Evolutionary conservation across 2,888 invertebrate species (phyloP).

Genomic region (Cerastoderma edule): DNA sequence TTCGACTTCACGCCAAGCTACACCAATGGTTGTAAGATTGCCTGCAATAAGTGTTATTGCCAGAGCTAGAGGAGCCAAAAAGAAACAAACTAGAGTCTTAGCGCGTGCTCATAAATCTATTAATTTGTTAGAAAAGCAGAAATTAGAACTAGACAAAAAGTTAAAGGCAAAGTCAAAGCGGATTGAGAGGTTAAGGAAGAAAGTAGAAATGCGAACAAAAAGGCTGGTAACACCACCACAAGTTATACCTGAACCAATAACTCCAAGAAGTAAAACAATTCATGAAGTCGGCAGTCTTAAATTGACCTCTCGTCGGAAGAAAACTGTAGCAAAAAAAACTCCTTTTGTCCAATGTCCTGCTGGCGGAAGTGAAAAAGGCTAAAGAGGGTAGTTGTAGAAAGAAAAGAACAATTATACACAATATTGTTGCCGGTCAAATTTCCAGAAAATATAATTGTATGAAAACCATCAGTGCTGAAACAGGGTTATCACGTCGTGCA

Average conservation of each 20-base stretch:
- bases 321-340: constrained; percentile 1
- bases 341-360: constrained; percentile 11
- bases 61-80: neutral
- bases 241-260: neutral
- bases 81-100: neutral
- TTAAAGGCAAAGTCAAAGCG: constrained; percentile 2
- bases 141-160: neutral
- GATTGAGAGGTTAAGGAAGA: constrained; percentile 3
- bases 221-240: neutral
- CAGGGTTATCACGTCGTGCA: neutral
- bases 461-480: neutral
- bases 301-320: constrained; percentile 13
- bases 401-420: constrained; percentile 7
- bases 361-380: constrained; percentile 8
- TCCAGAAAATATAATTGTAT: constrained; percentile 24
- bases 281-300: neutral
- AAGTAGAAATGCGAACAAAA: neutral
- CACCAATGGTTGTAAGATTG: constrained; percentile 5
- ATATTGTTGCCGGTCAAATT: constrained; percentile 12
- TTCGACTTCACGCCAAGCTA: neutral
- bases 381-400: neutral
- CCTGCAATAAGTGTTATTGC: neutral
- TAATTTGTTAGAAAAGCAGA: constrained; percentile 3
- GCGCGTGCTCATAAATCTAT: constrained; percentile 10
- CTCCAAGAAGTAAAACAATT: constrained; percentile 4